These are phyloP conservation scores for Himalopsyche japonica DNA, from an alignment of 2,888 invertebrate genomes.

Conservation along the genomic window DNA sequence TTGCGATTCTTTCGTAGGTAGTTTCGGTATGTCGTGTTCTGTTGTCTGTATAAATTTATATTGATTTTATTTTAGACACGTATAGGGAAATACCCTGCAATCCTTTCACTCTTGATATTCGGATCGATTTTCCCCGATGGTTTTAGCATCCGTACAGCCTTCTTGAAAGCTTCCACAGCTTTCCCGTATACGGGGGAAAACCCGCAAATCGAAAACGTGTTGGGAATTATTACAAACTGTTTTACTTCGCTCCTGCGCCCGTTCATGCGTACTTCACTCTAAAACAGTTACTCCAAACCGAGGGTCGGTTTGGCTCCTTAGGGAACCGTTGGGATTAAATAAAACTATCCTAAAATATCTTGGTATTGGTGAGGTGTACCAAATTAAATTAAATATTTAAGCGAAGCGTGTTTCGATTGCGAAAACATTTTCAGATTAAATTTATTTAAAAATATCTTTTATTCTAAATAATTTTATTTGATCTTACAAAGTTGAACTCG, in stretches of 20 bases:
- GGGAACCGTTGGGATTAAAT: background rate
- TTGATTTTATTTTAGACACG: too few relatives aligned
- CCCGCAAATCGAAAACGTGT: background rate
- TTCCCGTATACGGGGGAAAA: background rate
- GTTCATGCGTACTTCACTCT: background rate
- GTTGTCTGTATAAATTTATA: too few relatives aligned
- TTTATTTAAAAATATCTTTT: too few relatives aligned
- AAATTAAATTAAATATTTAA: too few relatives aligned
- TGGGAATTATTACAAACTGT: background rate
- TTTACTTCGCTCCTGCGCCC: background rate
- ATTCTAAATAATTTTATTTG: too few relatives aligned
- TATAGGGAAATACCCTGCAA: background rate
- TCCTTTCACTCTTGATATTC: background rate
- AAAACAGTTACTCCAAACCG: background rate
- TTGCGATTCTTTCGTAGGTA: too few relatives aligned
- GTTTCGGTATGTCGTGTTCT: too few relatives aligned
- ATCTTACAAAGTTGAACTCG: too few relatives aligned
- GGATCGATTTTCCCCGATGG: background rate
- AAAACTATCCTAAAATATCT: too few relatives aligned
- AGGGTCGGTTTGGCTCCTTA: background rate
- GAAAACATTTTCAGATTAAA: too few relatives aligned
- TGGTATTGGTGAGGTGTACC: too few relatives aligned
- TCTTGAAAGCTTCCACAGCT: background rate
- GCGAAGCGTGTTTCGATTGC: too few relatives aligned
- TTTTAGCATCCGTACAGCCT: background rate